Evolutionary conservation across 1,140 invertebrate genomes (phyloP), one percentile per base, ranked within the genome.

Genomic region (Cataglyphis hispanica): DNA sequence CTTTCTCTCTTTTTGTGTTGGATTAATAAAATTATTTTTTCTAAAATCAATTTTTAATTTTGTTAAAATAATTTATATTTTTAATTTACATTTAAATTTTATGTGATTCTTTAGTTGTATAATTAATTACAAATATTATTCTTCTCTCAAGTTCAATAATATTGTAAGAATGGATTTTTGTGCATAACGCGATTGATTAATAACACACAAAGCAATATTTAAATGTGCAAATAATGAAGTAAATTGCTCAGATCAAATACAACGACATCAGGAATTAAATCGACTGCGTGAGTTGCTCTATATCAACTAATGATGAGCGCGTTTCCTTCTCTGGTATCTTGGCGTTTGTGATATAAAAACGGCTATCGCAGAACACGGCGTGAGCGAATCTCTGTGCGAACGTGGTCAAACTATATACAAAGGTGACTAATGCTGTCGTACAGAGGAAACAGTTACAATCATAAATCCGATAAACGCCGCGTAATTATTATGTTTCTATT

Each of bases 291-390:
- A 50, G 27, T 50, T 60, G 69, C 61, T 76, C 58, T 81, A 75
- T 91, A 90, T 90, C 87, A 84, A 87, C 84, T 90, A 66, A 90
- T 75, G 43, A 78, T 81, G 74, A 72, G 34, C n/a, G 50, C 60
- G 58, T 69, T 87, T 90, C 89, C 89, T 89, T 76, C 80, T 50
- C 61, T 58, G 56, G 64, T 90, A 91, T 91, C 85, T 87, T 89
- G 89, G 70, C 56, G 66, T 40, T 78, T 40, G 87, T 69, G 85
- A 89, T 80, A 89, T 89, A 89, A 67, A 34, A 53, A 53, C 37
- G 67, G 34, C 37, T 86, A 89, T 89, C 88, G 31, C 13, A 53
- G 4, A 40, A 63, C 34, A 63, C 34, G 40, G 53, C 19, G 34
- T 19, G 70, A 64, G 58, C 76, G 78, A 81, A 89, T 89, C 78